These are phyloP conservation scores for Anguilla pacifica DNA, from an alignment of 2,797 vertebrate species.

Conservation along the genomic window DNA sequence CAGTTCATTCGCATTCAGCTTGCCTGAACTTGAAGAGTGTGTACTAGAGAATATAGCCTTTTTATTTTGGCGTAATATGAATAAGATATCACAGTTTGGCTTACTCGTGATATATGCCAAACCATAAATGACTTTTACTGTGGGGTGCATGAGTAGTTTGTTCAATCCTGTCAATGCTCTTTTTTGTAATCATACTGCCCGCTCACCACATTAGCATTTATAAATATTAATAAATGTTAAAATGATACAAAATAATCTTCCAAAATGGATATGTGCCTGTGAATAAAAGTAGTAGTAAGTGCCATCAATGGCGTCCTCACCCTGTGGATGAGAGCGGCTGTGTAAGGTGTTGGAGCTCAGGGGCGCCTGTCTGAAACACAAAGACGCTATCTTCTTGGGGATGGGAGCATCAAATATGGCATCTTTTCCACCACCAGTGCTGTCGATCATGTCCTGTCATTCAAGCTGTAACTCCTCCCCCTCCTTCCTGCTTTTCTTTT, in stretches of 20 bases:
- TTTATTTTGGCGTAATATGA: not conserved
- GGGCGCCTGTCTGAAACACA: not conserved
- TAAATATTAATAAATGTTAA: not conserved
- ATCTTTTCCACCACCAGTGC: not conserved
- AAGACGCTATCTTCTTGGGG: not conserved
- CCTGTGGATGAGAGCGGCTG: too few relatives aligned
- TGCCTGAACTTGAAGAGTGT: not conserved
- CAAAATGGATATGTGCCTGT: not conserved
- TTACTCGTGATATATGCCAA: too few relatives aligned
- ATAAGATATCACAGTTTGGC: not conserved
- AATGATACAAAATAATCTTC: not conserved
- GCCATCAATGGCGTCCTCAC: not conserved
- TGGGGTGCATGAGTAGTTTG: not conserved
- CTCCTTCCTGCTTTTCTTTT: slow-evolving; percentile 51
- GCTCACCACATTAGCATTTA: not conserved
- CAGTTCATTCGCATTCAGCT: not conserved
- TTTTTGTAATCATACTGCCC: not conserved
- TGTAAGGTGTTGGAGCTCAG: not conserved
- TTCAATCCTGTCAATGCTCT: not conserved
- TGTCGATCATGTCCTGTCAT: not conserved
- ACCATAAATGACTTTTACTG: too few relatives aligned
- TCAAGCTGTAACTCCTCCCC: slow-evolving; percentile 36
- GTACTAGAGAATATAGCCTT: not conserved
- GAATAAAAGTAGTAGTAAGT: not conserved
- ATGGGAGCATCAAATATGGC: not conserved